phyloP scores from a whole-genome alignment of 2,113 vertebrate genomes.

The Sporophila hypoxantha region DNA sequence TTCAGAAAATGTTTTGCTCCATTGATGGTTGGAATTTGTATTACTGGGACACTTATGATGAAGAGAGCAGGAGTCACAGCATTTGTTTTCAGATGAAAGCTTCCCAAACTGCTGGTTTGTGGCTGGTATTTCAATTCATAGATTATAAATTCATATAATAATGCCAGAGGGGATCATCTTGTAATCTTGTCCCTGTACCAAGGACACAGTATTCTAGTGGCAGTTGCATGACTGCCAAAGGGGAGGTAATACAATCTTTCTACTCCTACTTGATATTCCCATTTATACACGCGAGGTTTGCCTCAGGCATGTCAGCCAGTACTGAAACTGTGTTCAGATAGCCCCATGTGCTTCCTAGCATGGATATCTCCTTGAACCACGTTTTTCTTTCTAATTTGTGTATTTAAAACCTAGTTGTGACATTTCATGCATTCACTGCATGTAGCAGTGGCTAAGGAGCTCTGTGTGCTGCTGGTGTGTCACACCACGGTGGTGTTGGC shows the following conservation, averaged over 20 bases:
- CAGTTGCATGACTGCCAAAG: neutral
- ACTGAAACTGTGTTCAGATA: neutral
- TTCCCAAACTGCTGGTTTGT: neutral
- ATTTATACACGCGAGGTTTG: neutral
- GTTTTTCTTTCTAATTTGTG: neutral
- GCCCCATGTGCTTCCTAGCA: neutral
- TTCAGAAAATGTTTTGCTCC: neutral
- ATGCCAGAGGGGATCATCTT: neutral
- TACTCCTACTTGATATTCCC: constrained; percentile 22
- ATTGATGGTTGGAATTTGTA: neutral
- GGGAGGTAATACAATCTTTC: constrained; percentile 23
- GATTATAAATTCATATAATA: constrained; percentile 16
- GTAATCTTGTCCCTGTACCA: constrained; percentile 2
- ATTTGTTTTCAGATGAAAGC: neutral
- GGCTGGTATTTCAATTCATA: neutral
- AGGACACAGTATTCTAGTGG: constrained; percentile 40
- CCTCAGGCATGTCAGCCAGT: neutral
- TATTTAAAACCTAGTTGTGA: neutral
- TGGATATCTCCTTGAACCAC: neutral
- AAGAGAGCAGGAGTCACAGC: neutral
- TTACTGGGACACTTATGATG: neutral
- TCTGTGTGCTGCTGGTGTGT: neutral
- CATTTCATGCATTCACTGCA: neutral
- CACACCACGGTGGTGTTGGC: neutral
- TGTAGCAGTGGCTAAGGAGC: neutral